Evolutionary conservation across 2,888 invertebrate genomes (phyloP).

Genomic region (Latheticus oryzae): DNA sequence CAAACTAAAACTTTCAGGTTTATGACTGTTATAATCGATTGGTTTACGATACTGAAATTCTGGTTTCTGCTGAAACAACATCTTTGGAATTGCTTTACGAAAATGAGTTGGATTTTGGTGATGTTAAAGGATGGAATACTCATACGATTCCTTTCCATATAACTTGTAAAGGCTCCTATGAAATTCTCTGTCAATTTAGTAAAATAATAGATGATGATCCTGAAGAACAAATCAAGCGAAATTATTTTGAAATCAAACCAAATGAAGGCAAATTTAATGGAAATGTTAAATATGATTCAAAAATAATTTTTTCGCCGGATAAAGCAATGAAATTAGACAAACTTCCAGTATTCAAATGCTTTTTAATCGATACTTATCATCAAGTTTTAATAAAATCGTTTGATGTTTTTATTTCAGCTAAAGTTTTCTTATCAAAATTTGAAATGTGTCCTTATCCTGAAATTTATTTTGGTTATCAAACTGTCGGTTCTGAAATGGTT

Average conservation of each 20-base stretch:
- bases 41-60: constrained; percentile 49
- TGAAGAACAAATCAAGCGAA: constrained; percentile 20
- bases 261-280: constrained; percentile 32
- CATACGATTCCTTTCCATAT: constrained; percentile 67
- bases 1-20: constrained; percentile 64
- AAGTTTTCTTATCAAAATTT: constrained; percentile 62
- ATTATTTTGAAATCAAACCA: constrained; percentile 46
- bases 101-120: constrained; percentile 68
- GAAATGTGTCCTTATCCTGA: constrained; percentile 70
- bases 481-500: constrained; percentile 67
- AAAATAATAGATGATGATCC: constrained; percentile 37
- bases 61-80: constrained; percentile 71
- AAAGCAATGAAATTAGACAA: constrained; percentile 52
- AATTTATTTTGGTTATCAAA: constrained; percentile 71
- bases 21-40: constrained; percentile 66
- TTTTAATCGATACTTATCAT: constrained; percentile 54
- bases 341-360: constrained; percentile 55
- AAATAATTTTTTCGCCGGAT: constrained; percentile 51
- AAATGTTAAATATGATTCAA: constrained; percentile 46
- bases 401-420: constrained; percentile 55
- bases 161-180: constrained; percentile 70
- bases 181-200: constrained; percentile 44
- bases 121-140: constrained; percentile 70
- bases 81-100: constrained; percentile 69
- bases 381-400: constrained; percentile 54